A percentile compares a stretch with the other conserved stretches of the same genome.
Conservation (phyloP, 2,888 invertebrate genomes). For the Amblyjoppa fuscipennis region DNA sequence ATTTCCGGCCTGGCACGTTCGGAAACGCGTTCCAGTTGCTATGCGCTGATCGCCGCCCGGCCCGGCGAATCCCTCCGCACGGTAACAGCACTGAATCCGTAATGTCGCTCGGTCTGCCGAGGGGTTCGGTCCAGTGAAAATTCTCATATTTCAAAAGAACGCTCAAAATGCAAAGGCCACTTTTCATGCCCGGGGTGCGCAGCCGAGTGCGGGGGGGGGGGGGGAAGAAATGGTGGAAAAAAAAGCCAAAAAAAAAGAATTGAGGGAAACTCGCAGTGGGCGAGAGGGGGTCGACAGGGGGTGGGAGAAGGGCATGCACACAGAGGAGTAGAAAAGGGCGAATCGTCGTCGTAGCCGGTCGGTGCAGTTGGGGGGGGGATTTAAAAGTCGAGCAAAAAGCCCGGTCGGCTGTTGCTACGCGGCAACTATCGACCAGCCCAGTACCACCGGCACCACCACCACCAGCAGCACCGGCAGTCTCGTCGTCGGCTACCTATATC, state of each 20-base stretch:
- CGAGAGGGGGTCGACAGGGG: background rate
- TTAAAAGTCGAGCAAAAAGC: conserved; percentile 78
- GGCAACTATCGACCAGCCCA: conserved; percentile 80
- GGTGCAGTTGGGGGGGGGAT: conserved; percentile 69
- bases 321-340: conserved; percentile 48
- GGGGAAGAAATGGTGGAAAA: background rate
- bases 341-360: conserved; percentile 49
- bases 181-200: background rate
- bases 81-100: conserved; percentile 10
- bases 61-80: background rate
- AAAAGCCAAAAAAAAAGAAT: conserved; percentile 1
- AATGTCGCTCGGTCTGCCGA: background rate
- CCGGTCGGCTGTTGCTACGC: conserved; percentile 80
- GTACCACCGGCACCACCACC: conserved; percentile 55
- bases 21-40: conserved; percentile 21
- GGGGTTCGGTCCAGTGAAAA: background rate
- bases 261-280: conserved; percentile 19
- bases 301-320: conserved; percentile 12
- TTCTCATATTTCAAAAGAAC: conserved; percentile 31
- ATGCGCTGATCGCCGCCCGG: conserved; percentile 15
- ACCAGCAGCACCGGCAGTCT: conserved; percentile 59
- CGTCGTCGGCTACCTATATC: conserved; percentile 59
- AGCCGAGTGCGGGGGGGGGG: background rate
- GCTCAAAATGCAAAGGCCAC: conserved; percentile 30
- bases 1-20: conserved; percentile 53